phyloP scores from a whole-genome alignment of 2,797 vertebrate genomes.

The Toxotes lorentzi region DNA sequence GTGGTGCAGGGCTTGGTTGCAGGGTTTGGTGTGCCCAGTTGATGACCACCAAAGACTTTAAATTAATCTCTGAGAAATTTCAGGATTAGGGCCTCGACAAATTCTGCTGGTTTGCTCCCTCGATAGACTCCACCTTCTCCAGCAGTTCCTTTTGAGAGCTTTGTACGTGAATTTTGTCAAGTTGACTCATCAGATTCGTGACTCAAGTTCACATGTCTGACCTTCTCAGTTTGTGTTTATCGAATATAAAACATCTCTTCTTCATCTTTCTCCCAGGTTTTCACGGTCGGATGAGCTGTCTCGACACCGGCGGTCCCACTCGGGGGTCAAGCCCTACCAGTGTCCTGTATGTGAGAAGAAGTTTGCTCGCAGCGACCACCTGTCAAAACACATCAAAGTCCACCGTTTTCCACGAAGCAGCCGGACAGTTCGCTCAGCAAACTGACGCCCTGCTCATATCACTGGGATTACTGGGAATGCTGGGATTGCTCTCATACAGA shows the following conservation, averaged over 20 bases:
- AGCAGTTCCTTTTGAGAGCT: too few relatives aligned
- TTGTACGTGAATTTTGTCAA: too few relatives aligned
- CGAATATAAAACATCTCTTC: conserved; percentile 15
- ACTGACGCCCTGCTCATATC: conserved; percentile 80
- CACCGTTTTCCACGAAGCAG: conserved; percentile 94
- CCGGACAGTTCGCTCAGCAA: conserved; percentile 88
- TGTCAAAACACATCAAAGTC: conserved; percentile 98
- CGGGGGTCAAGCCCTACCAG: conserved; percentile 96
- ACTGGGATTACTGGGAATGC: conserved; percentile 41
- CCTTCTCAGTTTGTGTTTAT: not conserved
- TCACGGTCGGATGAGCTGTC: conserved; percentile 96
- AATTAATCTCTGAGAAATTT: too few relatives aligned
- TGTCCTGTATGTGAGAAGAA: conserved; percentile 96
- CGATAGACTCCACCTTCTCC: too few relatives aligned
- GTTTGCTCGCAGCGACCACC: conserved; percentile 97
- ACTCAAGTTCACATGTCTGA: not conserved
- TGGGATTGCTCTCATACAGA: conserved; percentile 33
- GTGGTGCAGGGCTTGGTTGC: too few relatives aligned
- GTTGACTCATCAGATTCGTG: conserved; percentile 5
- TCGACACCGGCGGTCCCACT: conserved; percentile 94
- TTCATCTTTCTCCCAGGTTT: conserved; percentile 85
- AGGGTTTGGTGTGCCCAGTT: too few relatives aligned
- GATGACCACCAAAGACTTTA: too few relatives aligned
- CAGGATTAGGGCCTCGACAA: too few relatives aligned
- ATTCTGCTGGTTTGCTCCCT: too few relatives aligned